Percentiles rank a stretch among this genome's conserved stretches.
These are phyloP conservation scores for Calephelis nemesis DNA, from an alignment of 1,140 invertebrate genomes.

Conservation along the genomic window DNA sequence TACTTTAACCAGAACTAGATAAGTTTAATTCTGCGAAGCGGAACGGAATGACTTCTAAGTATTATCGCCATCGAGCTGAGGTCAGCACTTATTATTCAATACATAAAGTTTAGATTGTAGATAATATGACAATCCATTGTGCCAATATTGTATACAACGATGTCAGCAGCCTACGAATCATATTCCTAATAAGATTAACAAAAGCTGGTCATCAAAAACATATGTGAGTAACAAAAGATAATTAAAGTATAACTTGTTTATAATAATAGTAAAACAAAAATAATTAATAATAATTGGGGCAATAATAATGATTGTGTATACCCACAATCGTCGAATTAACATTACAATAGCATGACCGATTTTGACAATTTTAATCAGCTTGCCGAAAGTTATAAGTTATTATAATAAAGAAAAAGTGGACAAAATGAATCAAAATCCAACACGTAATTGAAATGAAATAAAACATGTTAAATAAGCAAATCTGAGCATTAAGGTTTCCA, in stretches of 20 bases:
- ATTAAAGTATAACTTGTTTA: background rate
- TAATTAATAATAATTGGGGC: no score
- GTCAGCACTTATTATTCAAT: slow-evolving; percentile 58
- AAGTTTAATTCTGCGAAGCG: slow-evolving; percentile 43
- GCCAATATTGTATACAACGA: slow-evolving; percentile 43
- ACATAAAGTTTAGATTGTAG: slow-evolving; percentile 50
- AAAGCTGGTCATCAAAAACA: slow-evolving; percentile 40
- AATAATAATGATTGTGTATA: no score
- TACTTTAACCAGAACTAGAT: slow-evolving; percentile 3
- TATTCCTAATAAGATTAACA: slow-evolving; percentile 75
- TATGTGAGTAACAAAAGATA: slow-evolving; percentile 1
- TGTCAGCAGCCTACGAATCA: slow-evolving; percentile 47
- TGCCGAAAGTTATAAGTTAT: no score
- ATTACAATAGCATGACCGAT: no score
- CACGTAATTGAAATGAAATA: no score
- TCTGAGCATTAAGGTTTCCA: no score
- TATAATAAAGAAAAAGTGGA: no score
- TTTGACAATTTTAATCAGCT: no score
- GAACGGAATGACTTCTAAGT: slow-evolving; percentile 47
- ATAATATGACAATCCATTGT: slow-evolving; percentile 47
- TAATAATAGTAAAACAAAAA: no score
- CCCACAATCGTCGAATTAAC: no score
- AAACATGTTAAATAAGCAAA: no score
- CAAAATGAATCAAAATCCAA: no score
- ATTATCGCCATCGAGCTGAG: slow-evolving; percentile 29